A percentile compares a stretch with the other conserved stretches of the same genome.
Evolutionary conservation across 2,888 invertebrate genomes (phyloP).

Genomic region (Eristalinus aeneus): DNA sequence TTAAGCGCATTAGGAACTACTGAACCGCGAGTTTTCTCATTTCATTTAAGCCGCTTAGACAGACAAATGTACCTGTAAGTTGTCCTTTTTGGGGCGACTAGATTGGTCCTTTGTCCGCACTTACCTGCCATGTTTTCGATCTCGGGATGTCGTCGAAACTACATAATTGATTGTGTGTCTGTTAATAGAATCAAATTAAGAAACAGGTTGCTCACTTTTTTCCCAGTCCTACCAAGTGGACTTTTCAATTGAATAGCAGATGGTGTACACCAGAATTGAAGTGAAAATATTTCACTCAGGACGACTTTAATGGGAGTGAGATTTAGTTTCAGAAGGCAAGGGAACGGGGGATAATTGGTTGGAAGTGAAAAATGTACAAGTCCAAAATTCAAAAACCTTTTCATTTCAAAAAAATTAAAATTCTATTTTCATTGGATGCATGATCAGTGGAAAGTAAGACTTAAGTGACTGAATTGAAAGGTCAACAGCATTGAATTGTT

Average conservation of each 20-base stretch:
- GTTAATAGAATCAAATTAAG: conserved; percentile 42
- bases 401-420: no score
- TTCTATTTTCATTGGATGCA: no score
- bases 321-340: no score
- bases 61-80: conserved; percentile 14
- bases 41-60: conserved; percentile 80
- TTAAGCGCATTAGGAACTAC: conserved; percentile 74
- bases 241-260: background rate
- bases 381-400: no score
- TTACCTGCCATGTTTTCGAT: background rate
- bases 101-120: conserved; percentile 49
- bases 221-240: background rate
- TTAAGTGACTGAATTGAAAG: no score
- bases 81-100: background rate
- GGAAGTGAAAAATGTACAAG: no score
- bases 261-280: background rate
- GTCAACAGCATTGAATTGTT: no score
- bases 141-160: background rate
- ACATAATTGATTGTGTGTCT: conserved; percentile 45
- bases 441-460: no score
- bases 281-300: no score
- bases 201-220: no score
- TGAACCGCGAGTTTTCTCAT: conserved; percentile 80
- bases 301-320: no score
- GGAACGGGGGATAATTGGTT: no score